phyloP scores from a whole-genome alignment of 2,113 vertebrate genomes.

The Orycteropus afer region DNA sequence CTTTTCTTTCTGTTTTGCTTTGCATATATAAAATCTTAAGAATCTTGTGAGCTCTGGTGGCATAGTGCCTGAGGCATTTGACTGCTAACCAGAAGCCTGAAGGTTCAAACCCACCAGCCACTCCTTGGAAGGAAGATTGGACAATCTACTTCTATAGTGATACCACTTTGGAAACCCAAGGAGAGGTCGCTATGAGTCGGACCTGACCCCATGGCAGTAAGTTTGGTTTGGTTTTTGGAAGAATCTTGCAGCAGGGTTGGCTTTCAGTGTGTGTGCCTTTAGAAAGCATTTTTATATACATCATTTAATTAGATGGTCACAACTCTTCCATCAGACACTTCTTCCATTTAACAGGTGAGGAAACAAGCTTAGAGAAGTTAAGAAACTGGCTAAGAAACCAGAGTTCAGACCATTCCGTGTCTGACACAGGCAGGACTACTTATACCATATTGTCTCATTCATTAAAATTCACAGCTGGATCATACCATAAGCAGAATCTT shows the following conservation, averaged over 20 bases:
- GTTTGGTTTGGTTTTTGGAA: too few relatives aligned
- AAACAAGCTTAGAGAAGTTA: too few relatives aligned
- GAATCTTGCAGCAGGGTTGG: not conserved
- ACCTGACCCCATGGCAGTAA: too few relatives aligned
- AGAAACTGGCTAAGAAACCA: not conserved
- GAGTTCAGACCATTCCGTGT: not conserved
- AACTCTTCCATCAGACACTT: not conserved
- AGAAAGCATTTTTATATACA: not conserved
- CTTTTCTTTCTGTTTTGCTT: constrained; percentile 21
- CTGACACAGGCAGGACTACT: not conserved
- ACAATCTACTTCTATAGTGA: too few relatives aligned
- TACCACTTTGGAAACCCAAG: too few relatives aligned
- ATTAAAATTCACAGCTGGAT: not conserved
- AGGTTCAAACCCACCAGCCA: too few relatives aligned
- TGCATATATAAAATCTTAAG: not conserved
- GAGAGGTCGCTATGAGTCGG: too few relatives aligned
- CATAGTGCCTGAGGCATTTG: too few relatives aligned
- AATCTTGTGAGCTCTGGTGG: too few relatives aligned
- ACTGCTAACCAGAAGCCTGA: too few relatives aligned
- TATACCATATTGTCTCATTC: not conserved
- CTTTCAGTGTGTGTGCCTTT: not conserved
- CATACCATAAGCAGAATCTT: not conserved
- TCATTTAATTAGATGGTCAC: not conserved
- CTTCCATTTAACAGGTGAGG: not conserved
- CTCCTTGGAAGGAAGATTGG: too few relatives aligned